Conservation (phyloP, 2,797 vertebrate genomes). For the Xenops minutus region DNA sequence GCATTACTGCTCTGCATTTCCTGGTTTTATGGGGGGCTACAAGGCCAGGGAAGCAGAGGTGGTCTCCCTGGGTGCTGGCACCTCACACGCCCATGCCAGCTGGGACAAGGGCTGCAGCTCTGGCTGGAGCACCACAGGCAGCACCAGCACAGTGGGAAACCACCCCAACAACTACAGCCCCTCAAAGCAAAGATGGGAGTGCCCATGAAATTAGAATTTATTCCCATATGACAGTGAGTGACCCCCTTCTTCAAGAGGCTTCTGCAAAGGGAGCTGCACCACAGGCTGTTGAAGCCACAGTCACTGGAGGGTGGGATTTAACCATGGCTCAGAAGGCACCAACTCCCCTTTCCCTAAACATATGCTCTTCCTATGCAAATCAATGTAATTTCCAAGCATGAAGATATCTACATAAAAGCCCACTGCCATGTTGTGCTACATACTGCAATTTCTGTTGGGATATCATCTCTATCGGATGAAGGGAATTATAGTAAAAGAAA, state of each 20-base stretch:
- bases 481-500: constrained; percentile 39
- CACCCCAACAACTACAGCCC: background rate
- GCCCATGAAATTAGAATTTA: background rate
- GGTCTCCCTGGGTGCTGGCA: background rate
- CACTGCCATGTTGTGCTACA: background rate
- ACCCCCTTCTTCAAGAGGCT: background rate
- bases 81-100: rapidly evolving
- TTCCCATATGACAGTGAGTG: background rate
- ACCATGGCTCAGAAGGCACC: background rate
- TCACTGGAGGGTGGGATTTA: background rate
- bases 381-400: background rate
- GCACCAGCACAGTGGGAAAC: background rate
- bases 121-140: rapidly evolving
- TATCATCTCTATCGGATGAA: constrained; percentile 44
- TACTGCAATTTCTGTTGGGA: constrained; percentile 20
- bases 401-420: constrained; percentile 16
- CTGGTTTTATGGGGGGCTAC: background rate
- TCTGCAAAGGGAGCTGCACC: background rate
- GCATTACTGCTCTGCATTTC: background rate
- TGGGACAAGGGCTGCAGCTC: background rate
- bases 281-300: background rate
- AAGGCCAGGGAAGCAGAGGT: background rate
- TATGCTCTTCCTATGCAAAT: background rate
- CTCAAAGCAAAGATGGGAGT: background rate
- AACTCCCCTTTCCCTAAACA: background rate